phyloP scores from a whole-genome alignment of 2,797 vertebrate species.

The Notamacropus eugenii region DNA sequence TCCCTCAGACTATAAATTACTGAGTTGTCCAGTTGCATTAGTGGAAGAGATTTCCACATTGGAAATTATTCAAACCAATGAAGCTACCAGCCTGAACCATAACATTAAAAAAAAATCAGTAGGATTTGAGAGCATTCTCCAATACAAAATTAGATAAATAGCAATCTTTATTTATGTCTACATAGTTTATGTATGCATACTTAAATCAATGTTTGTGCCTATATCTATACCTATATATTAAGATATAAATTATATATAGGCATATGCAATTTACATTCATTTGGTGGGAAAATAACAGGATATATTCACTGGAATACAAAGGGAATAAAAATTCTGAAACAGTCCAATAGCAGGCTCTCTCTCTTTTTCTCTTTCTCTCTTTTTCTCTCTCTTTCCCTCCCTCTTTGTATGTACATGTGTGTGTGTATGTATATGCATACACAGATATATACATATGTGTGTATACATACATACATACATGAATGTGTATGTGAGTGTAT shows the following conservation, averaged over 20 bases:
- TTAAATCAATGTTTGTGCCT: conserved; percentile 23
- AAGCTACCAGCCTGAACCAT: background rate
- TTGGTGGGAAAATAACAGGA: background rate
- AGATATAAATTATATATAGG: background rate
- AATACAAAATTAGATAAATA: background rate
- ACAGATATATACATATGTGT: background rate
- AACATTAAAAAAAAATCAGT: background rate
- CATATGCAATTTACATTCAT: background rate
- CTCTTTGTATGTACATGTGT: no score
- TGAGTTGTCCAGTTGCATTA: background rate
- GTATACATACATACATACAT: no score
- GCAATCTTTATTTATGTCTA: background rate
- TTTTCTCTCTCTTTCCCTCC: no score
- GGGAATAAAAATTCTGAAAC: conserved; percentile 42
- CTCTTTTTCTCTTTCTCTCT: no score
- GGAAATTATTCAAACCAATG: background rate
- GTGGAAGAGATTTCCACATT: background rate
- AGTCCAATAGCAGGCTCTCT: background rate
- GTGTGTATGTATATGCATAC: rapidly evolving
- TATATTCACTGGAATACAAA: conserved; percentile 45
- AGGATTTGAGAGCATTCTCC: background rate
- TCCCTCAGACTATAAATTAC: background rate
- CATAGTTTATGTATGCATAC: background rate
- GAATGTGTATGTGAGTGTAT: background rate
- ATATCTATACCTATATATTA: conserved; percentile 28